Evolutionary conservation across 2,888 invertebrate species (phyloP).

Genomic region (Metallyticus violacea): DNA sequence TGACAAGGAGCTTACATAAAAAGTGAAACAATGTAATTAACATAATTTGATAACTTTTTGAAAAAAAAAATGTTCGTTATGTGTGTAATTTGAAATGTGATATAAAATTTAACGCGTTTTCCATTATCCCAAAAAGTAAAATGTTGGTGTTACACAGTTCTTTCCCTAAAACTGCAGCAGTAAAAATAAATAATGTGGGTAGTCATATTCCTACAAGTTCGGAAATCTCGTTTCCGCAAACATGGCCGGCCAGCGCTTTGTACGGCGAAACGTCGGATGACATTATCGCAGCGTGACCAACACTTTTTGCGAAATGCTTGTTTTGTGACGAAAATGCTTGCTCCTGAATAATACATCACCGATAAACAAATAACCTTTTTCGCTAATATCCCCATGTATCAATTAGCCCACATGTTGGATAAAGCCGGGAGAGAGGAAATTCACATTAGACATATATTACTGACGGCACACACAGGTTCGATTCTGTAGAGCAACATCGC

Average conservation of each 20-base stretch:
- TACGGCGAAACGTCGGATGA: not conserved
- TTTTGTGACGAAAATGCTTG: not conserved
- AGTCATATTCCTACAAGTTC: too few relatives aligned
- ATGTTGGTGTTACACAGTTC: too few relatives aligned
- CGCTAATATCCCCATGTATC: conserved; percentile 11
- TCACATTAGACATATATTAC: conserved; percentile 9
- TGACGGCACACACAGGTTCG: conserved; percentile 6
- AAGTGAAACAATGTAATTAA: too few relatives aligned
- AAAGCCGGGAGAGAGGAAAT: not conserved
- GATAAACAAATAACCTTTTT: conserved; percentile 26
- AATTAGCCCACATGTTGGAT: conserved; percentile 10
- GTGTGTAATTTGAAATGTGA: too few relatives aligned
- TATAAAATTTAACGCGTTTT: too few relatives aligned
- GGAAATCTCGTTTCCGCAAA: too few relatives aligned
- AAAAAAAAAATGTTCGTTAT: too few relatives aligned
- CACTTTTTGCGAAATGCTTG: not conserved
- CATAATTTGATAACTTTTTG: too few relatives aligned
- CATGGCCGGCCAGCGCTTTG: not conserved
- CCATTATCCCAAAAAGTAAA: too few relatives aligned
- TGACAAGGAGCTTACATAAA: too few relatives aligned
- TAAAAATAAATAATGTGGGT: too few relatives aligned
- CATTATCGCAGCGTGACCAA: not conserved
- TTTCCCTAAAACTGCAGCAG: too few relatives aligned
- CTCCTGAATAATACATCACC: conserved; percentile 13
- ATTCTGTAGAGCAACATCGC: not conserved